phyloP scores from a whole-genome alignment of 2,113 vertebrate species.

The Odontophorus gujanensis region DNA sequence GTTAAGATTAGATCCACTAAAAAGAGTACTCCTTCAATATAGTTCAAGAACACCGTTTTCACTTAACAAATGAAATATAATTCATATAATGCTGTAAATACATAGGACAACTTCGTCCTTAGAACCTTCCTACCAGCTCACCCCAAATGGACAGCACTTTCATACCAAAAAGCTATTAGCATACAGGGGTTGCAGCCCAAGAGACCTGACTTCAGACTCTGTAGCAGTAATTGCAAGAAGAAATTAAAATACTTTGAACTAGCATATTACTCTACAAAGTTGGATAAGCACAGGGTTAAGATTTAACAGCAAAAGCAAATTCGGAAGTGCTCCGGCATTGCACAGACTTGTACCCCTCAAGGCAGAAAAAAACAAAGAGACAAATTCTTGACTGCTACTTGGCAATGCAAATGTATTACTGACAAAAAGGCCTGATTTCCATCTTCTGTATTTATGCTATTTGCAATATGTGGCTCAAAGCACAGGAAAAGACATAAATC shows the following conservation, averaged over 20 bases:
- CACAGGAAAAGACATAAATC: slow-evolving; percentile 29
- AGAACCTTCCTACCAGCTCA: background rate
- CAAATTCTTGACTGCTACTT: slow-evolving; percentile 39
- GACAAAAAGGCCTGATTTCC: background rate
- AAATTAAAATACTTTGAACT: background rate
- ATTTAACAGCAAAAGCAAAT: background rate
- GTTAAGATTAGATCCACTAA: background rate
- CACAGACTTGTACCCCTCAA: slow-evolving; percentile 21
- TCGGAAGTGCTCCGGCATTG: background rate
- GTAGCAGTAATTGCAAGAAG: background rate
- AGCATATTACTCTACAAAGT: background rate
- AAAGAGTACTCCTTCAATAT: background rate
- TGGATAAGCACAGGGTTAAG: background rate
- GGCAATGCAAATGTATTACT: background rate
- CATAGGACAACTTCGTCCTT: background rate
- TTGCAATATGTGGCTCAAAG: background rate
- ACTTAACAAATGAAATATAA: background rate
- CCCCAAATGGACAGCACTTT: background rate
- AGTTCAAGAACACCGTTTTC: background rate
- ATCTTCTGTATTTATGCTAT: slow-evolving; percentile 7
- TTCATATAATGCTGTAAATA: background rate
- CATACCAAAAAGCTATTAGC: background rate
- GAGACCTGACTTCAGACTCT: background rate
- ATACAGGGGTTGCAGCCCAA: background rate
- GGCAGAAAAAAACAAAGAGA: background rate